phyloP scores from a whole-genome alignment of 1,140 invertebrate genomes.

The Cotesia vestalis region DNA sequence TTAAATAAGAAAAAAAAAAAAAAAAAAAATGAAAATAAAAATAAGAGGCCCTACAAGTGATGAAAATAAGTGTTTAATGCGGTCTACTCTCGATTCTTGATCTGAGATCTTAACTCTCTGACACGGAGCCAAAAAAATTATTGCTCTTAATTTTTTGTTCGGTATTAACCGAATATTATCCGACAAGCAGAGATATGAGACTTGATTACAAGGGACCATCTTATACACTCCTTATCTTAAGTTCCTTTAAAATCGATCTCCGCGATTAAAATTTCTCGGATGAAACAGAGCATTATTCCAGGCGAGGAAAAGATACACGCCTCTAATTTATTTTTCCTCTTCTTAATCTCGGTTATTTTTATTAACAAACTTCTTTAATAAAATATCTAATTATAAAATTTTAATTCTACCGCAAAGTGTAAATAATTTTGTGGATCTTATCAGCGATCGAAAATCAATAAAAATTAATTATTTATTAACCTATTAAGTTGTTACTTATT shows the following conservation, averaged over 20 bases:
- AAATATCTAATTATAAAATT: too few species aligned
- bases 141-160: conserved; percentile 15
- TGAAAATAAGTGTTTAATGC: background rate
- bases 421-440: too few species aligned
- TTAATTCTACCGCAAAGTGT: too few species aligned
- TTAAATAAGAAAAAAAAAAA: background rate
- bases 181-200: conserved; percentile 5
- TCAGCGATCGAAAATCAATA: too few species aligned
- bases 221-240: background rate
- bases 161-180: background rate
- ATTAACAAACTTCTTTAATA: too few species aligned
- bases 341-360: too few species aligned
- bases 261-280: conserved; percentile 4
- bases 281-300: conserved; percentile 27
- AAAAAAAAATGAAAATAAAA: background rate
- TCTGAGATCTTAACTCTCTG: background rate
- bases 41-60: background rate
- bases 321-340: background rate
- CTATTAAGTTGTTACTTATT: too few species aligned
- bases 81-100: background rate
- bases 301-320: conserved; percentile 24
- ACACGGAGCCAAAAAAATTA: background rate
- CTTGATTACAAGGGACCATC: conserved; percentile 15
- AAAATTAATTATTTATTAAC: too few species aligned
- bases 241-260: background rate